These are phyloP conservation scores for Drosophila tropicalis DNA, from an alignment of 1,140 invertebrate genomes.

Conservation along the genomic window DNA sequence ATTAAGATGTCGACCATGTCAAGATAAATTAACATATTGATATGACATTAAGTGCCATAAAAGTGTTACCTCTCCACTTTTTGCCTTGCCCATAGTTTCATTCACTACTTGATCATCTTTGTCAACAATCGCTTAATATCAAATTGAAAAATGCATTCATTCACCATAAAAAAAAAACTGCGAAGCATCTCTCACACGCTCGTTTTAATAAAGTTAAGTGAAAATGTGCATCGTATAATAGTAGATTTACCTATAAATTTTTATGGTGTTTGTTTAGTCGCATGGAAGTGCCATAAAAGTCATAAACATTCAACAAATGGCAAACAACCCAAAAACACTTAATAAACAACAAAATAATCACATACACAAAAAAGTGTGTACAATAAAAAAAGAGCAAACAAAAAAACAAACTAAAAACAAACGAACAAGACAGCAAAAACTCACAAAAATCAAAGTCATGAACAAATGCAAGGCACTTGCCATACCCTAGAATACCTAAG, in stretches of 20 bases:
- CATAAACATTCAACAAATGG: constrained; percentile 53
- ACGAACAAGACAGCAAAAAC: constrained; percentile 22
- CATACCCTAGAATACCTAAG: background rate
- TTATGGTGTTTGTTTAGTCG: constrained; percentile 69
- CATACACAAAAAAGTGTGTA: constrained; percentile 5
- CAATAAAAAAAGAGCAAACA: background rate
- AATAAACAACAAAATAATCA: constrained; percentile 27
- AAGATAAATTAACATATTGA: no score
- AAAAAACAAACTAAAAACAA: background rate
- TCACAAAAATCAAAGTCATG: no score
- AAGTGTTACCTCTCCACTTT: no score
- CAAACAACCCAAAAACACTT: constrained; percentile 11
- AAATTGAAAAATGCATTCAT: constrained; percentile 7
- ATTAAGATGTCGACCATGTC: no score
- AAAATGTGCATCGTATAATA: constrained; percentile 46
- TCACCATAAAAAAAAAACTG: background rate
- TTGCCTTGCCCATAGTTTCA: no score
- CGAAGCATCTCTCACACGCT: background rate
- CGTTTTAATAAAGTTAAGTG: constrained; percentile 49
- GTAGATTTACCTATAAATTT: constrained; percentile 60
- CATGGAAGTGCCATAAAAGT: constrained; percentile 73
- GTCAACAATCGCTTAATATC: background rate
- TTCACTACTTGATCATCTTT: background rate
- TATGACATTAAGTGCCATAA: no score
- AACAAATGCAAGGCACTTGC: background rate